Evolutionary conservation across 2,888 invertebrate species (phyloP), one percentile per base, ranked within the genome.

Genomic region (Eurytoma californica): DNA sequence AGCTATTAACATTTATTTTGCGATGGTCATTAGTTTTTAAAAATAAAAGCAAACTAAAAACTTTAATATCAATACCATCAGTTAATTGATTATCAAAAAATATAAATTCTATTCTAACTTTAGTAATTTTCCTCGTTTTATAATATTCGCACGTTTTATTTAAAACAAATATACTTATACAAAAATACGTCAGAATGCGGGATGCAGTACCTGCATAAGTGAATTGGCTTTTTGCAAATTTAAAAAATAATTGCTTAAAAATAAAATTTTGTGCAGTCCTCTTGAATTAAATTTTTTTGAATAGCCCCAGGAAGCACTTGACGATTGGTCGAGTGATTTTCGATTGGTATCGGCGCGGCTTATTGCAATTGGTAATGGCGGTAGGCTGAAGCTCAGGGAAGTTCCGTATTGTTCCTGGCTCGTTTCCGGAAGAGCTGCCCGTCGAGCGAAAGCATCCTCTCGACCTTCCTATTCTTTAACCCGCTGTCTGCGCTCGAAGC

Each of bases 301-400:
- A 57, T 47, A 57, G 18, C 12, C 63, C n/a, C 39, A 53, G 72
- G 63, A 75, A 69, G 65, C 67, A 77, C 51, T 70, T 65, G 57
- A 65, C n/a, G 16, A 70, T 49, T 28, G 70, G 57, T 70, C 63
- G 76, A 77, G 39, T 68, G 61, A 77, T 77, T 70, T 70, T 65
- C 57, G 65, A 77, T 77, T 49, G 70, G 57, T 70, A 65, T 30
- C 58, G 53, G 28, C 55, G 55, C 30, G 57, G 39, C 49, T 60
- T 68, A 75, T 68, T 75, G 75, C 68, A 53, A 68, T 77, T 49
- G 75, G 70, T 65, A 70, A 70, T 77, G 57, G 39, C 60, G 67
- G 58, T 7, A 13, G 18, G 30, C 28, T 24, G 39, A 70, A 77
- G 47, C 76, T 20, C 76, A 28, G 63, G 57, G 55, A 69, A 69